Conservation (phyloP, 2,888 invertebrate species). For the Pollenia griseotomentosa region DNA sequence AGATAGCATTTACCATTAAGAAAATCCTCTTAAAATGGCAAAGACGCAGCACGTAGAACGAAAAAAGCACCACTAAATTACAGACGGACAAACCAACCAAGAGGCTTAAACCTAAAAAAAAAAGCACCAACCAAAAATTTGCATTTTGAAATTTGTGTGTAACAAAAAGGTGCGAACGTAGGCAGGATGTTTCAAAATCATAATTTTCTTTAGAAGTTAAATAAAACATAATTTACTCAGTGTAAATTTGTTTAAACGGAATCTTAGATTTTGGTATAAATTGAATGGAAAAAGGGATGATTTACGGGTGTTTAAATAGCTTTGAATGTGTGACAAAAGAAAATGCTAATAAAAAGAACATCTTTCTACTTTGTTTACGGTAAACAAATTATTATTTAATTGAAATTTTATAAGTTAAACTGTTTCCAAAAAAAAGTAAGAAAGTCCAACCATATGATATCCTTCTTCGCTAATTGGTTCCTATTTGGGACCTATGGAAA, state of each 20-base stretch:
- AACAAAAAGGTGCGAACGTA: constrained; percentile 69
- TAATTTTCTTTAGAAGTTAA: background rate
- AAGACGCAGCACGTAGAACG: constrained; percentile 30
- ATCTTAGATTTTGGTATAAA: constrained; percentile 3
- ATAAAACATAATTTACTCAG: constrained; percentile 38
- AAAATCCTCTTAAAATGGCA: constrained; percentile 68
- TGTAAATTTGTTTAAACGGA: background rate
- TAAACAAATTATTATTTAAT: constrained; percentile 49
- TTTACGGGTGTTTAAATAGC: constrained; percentile 52
- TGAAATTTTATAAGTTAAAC: constrained; percentile 51
- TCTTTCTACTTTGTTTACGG: constrained; percentile 14
- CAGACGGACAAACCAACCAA: constrained; percentile 15
- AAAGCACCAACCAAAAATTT: constrained; percentile 59
- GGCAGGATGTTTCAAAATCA: constrained; percentile 52
- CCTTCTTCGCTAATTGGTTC: too few relatives aligned
- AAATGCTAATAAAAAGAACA: constrained; percentile 52
- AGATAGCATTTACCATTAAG: constrained; percentile 59
- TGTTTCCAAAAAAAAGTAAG: background rate
- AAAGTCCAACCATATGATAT: background rate
- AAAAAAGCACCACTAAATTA: constrained; percentile 57
- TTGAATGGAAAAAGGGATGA: constrained; percentile 40
- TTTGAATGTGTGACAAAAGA: constrained; percentile 38
- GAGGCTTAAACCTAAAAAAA: background rate
- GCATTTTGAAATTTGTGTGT: constrained; percentile 48
- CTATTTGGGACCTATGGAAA: too few relatives aligned